Evolutionary conservation across 2,113 vertebrate species (phyloP).

Genomic region (Lophius piscatorius): DNA sequence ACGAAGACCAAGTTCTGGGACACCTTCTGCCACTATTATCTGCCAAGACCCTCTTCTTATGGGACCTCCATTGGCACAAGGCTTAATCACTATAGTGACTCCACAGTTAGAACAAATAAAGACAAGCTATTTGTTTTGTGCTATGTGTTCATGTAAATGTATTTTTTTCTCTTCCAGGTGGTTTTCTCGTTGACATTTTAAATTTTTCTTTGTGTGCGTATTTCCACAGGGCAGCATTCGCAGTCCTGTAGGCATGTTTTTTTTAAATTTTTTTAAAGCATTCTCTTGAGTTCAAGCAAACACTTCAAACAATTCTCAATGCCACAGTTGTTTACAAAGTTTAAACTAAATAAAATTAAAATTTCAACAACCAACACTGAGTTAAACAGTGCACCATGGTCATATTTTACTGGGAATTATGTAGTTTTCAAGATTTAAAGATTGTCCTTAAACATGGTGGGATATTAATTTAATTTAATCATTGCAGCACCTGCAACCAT

Average conservation of each 20-base stretch:
- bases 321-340: too few relatives aligned
- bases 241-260: not conserved
- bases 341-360: too few relatives aligned
- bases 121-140: constrained; percentile 54
- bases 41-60: constrained; percentile 69
- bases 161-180: constrained; percentile 17
- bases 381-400: too few relatives aligned
- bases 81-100: constrained; percentile 55
- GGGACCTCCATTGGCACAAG: constrained; percentile 52
- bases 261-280: too few relatives aligned
- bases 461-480: too few relatives aligned
- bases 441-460: too few relatives aligned
- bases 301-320: too few relatives aligned
- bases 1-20: constrained; percentile 47
- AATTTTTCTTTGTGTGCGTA: constrained; percentile 7
- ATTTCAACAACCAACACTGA: too few relatives aligned
- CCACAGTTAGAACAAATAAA: constrained; percentile 66
- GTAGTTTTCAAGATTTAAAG: too few relatives aligned
- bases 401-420: too few relatives aligned
- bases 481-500: too few relatives aligned
- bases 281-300: too few relatives aligned
- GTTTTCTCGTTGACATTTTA: constrained; percentile 30
- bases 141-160: constrained; percentile 26
- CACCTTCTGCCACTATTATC: constrained; percentile 60
- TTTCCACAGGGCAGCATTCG: not conserved